Conservation (phyloP, 1,140 invertebrate species). For the Drosophila sechellia region DNA sequence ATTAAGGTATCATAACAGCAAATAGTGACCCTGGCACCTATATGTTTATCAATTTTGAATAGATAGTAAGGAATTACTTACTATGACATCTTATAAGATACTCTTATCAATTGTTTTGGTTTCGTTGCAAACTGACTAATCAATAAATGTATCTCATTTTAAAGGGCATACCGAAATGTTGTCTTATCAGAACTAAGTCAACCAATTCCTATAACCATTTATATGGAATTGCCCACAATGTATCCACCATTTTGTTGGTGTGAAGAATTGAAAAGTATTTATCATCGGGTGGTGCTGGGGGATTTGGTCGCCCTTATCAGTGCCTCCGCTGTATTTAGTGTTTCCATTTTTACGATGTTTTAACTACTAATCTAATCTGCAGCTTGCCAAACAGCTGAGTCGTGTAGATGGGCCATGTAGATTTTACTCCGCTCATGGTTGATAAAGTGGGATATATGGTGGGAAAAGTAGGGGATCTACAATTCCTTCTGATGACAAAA, state of each 20-base stretch:
- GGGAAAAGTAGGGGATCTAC: neutral
- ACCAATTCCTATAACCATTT: neutral
- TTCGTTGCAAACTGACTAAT: neutral
- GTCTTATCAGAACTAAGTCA: too few species aligned
- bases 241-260: conserved; percentile 1
- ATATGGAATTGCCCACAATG: neutral
- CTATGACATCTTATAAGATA: neutral
- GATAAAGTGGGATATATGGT: conserved; percentile 24
- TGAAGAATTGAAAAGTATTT: neutral
- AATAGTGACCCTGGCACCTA: neutral
- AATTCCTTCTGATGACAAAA: neutral
- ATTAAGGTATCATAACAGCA: neutral
- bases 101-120: neutral
- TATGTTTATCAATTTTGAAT: neutral
- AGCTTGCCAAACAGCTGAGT: conserved; percentile 35
- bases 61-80: neutral
- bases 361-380: conserved; percentile 59
- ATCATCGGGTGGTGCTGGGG: neutral
- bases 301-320: conserved; percentile 34
- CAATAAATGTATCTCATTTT: neutral
- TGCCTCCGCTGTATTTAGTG: conserved; percentile 21
- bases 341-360: conserved; percentile 53
- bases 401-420: conserved; percentile 27
- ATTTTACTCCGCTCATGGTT: conserved; percentile 8
- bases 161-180: too few species aligned